Percentiles rank a stretch among this genome's conserved stretches.
These are phyloP conservation scores for Zoanthus solanderi DNA, from an alignment of 92 coral and sea anemone species.

Conservation along the genomic window DNA sequence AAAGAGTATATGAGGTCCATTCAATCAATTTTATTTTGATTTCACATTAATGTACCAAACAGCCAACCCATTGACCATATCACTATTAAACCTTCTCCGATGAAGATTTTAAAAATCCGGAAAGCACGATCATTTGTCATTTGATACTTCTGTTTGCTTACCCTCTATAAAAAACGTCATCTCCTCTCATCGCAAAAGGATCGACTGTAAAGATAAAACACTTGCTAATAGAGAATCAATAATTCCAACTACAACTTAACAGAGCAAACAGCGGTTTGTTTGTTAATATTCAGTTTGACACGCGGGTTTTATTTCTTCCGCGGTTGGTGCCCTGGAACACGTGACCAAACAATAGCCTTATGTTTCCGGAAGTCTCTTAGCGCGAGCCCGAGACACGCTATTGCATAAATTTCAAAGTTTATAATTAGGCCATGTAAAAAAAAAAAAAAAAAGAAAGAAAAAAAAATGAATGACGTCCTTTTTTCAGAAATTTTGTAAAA, in stretches of 20 bases:
- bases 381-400: neutral
- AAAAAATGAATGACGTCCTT: too few species aligned
- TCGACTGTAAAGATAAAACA: neutral
- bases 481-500: too few species aligned
- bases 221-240: neutral
- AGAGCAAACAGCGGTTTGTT: neutral
- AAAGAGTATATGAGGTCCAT: neutral
- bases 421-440: too few species aligned
- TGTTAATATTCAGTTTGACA: neutral
- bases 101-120: neutral
- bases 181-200: neutral
- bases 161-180: neutral
- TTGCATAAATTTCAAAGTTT: too few species aligned
- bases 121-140: neutral
- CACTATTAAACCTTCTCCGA: neutral
- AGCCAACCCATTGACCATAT: neutral
- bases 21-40: constrained; percentile 2
- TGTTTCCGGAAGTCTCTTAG: neutral
- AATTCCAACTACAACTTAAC: neutral
- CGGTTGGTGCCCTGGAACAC: constrained; percentile 10
- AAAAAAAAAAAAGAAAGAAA: too few species aligned
- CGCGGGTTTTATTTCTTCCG: constrained; percentile 15
- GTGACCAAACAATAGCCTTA: neutral
- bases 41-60: neutral
- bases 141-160: neutral